Percentiles rank a stretch among this genome's conserved stretches.
Evolutionary conservation across 2,797 vertebrate genomes (phyloP).

Genomic region (Urophycis tenuis): DNA sequence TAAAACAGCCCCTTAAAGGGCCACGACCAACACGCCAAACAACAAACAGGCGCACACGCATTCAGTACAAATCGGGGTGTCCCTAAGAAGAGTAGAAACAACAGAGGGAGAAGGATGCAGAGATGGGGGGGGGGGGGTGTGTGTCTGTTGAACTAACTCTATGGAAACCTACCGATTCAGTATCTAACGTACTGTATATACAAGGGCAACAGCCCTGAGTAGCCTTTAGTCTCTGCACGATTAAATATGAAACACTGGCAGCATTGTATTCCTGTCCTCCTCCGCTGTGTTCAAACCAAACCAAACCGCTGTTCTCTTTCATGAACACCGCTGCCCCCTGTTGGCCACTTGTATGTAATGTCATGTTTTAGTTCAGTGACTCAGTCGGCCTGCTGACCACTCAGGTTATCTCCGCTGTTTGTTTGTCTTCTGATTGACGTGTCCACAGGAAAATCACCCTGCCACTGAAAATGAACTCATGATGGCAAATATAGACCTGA

Average conservation of each 20-base stretch:
- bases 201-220: neutral
- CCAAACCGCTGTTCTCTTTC: neutral
- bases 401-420: slow-evolving; percentile 32
- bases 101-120: neutral
- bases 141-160: neutral
- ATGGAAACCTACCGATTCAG: neutral
- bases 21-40: neutral
- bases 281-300: neutral
- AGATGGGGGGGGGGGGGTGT: neutral
- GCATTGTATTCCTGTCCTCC: neutral
- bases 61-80: neutral
- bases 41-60: neutral
- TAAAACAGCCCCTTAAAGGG: neutral
- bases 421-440: slow-evolving; percentile 34
- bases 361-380: neutral
- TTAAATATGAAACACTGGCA: neutral
- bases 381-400: slow-evolving; percentile 14
- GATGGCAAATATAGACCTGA: slow-evolving; percentile 38
- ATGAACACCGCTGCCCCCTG: neutral
- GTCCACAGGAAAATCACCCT: slow-evolving; percentile 46
- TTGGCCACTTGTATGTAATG: neutral
- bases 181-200: neutral
- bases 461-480: slow-evolving; percentile 27
- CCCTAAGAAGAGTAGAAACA: neutral
- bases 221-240: neutral